Conservation (phyloP, 2,888 invertebrate genomes). For the Cecidostiba fungosa region DNA sequence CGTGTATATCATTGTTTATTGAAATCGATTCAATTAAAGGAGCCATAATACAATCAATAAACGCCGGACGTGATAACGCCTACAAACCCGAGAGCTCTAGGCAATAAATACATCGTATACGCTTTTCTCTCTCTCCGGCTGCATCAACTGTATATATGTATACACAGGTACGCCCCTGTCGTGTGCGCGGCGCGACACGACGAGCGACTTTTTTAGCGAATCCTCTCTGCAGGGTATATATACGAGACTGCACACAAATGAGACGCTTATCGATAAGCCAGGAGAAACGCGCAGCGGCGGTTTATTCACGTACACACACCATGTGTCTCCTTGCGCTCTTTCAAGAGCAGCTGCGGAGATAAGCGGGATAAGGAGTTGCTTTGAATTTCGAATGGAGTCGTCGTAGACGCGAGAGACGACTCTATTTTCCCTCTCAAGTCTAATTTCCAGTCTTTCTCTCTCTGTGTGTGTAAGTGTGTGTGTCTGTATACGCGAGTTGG, state of each 20-base stretch:
- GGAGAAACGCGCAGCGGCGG: background rate
- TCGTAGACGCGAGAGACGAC: slow-evolving; percentile 43
- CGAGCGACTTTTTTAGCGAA: background rate
- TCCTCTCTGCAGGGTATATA: background rate
- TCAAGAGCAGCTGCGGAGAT: slow-evolving; percentile 6
- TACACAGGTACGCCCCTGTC: background rate
- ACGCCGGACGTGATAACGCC: slow-evolving; percentile 17
- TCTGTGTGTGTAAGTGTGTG: background rate
- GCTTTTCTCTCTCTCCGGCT: slow-evolving; percentile 13
- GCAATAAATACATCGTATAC: slow-evolving; percentile 11
- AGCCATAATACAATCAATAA: background rate
- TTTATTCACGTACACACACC: slow-evolving; percentile 16
- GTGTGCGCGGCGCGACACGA: background rate
- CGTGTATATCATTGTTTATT: background rate
- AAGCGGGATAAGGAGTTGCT: slow-evolving; percentile 41
- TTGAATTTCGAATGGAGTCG: slow-evolving; percentile 58
- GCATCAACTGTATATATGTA: background rate
- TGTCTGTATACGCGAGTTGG: background rate
- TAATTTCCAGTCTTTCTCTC: slow-evolving; percentile 32
- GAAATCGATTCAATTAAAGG: slow-evolving; percentile 4
- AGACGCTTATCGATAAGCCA: slow-evolving; percentile 38
- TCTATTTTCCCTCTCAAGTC: slow-evolving; percentile 56
- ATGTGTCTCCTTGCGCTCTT: background rate
- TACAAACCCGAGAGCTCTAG: background rate
- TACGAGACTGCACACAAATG: background rate